phyloP scores from a whole-genome alignment of 2,113 vertebrate species.

The Oostethus manadensis region DNA sequence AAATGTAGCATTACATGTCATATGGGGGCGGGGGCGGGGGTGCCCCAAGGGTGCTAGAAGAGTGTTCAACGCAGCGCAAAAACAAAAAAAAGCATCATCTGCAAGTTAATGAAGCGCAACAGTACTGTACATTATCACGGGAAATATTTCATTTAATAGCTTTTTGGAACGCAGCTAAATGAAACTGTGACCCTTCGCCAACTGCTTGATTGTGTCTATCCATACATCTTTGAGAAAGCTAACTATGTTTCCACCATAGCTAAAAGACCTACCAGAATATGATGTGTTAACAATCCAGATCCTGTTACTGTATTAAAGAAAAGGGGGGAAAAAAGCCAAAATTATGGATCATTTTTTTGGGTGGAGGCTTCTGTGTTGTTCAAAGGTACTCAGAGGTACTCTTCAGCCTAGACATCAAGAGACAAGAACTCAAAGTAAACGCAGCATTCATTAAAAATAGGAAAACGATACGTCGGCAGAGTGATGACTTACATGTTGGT shows the following conservation, averaged over 20 bases:
- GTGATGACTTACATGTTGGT: slow-evolving; percentile 81
- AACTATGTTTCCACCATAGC: no score
- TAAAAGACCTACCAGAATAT: neutral
- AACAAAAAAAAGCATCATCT: no score
- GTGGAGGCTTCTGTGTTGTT: slow-evolving; percentile 65
- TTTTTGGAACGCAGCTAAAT: neutral
- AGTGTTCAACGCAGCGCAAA: no score
- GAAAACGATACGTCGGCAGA: no score
- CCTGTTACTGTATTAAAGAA: neutral
- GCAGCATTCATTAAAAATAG: neutral
- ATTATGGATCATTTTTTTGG: neutral
- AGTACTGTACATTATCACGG: no score
- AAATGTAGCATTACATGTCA: no score
- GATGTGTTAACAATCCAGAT: neutral
- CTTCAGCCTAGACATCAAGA: slow-evolving; percentile 74
- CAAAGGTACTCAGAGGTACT: slow-evolving; percentile 74
- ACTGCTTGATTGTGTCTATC: no score
- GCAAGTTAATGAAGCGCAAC: no score
- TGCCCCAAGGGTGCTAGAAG: no score
- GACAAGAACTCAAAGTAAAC: neutral
- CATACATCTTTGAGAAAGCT: neutral
- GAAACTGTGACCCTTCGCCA: neutral
- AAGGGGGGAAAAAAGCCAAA: no score
- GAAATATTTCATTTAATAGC: neutral
- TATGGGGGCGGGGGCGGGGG: no score